Base-by-base conservation (phyloP, 2,888 invertebrate species). In the Hypsopygia costalis region DNA sequence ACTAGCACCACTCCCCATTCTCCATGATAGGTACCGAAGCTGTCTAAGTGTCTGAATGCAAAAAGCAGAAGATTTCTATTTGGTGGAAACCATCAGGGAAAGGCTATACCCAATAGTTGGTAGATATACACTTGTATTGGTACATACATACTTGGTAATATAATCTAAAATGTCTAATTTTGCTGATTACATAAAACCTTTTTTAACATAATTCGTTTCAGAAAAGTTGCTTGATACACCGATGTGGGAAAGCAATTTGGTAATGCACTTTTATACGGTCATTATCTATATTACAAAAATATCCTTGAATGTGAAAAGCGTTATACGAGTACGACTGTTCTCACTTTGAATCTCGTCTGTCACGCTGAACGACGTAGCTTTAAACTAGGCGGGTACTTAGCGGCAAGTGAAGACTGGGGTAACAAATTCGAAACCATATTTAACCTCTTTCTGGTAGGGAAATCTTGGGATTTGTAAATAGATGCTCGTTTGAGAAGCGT, bases 251-350 rank as follows among this genome's bases (percentile, higher is more conserved):
- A 74, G 75, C 75, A 78, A 81, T 80, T 79, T 70, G 56, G 70
- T 80, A 82, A 81, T 81, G 77, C 76, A 77, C 66, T 80, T 79
- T 75, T 72, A 69, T 64, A 34, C 42, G 4, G 16, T 16, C 3
- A 30, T 31, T 47, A 49, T 42, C 33, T 28, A 30, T 22, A 21
- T 28, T 21, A 22, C 9, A 29, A 16, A 16, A 16, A 34, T 16
- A 31, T 32, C 29, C 35, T 32, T 36, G 32, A 41, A 37, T 38
- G 11, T 11, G 28, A 34, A 31, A 30, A 37, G 36, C 36, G 36
- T 20, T 37, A 37, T 37, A 31, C 30, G 30, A 43, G 29, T 37
- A 31, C 30, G 30, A 43, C 34, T 8, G 40, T 22, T 29, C 21
- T 34, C 12, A 39, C 31, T 33, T 33, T 33, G 34, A 47, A 44